Base-by-base conservation (phyloP, 2,888 invertebrate species). In the Drosophila basisetae region DNA sequence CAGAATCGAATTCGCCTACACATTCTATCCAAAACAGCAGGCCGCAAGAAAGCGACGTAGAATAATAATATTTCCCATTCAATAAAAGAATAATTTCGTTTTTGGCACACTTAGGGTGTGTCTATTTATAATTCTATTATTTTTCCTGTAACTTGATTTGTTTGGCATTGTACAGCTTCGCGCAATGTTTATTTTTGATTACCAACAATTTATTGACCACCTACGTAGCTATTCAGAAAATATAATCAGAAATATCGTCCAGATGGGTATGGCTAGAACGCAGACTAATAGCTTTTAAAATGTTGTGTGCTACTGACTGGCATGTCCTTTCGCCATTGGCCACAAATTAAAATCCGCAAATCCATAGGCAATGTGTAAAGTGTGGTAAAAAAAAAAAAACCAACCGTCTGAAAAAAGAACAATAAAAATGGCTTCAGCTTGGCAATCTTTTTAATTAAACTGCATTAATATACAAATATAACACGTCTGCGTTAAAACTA, bases 361-460 rank as follows among this genome's bases (percentile, higher is more conserved):
- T 82, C 63, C 80, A 73, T 73, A 83, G 84, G 78, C 78, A 83
- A 85, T 69, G 68, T 73, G 77, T 68, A 68, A 76, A 71, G 22
- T 49, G 63, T 30, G 50, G 53, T 33, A 30, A 61, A 60, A 58
- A 22, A 60, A 58, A 22, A 30, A 66, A 33, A 28, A 47, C 18
- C 7, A 50, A 10, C 35, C 25, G 55, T 41, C n/a, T 50, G 49
- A 30, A 54, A 66, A 68, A 39, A 28, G 18, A 31, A 6, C 49
- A 66, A 68, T 59, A 70, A 73, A 67, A 41, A 65, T 63, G 62
- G 64, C 78, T 72, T 56, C 78, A 65, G 72, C 68, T 71, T 71
- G 70, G 65, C 75, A 59, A 60, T 70, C 4, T 80, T 82, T 82
- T 82, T 82, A 82, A 85, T 82, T 82, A 85, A 82, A 82, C 73